Evolutionary conservation across 2,888 invertebrate genomes (phyloP), one percentile per base, ranked within the genome.

Genomic region (Antitype chi): DNA sequence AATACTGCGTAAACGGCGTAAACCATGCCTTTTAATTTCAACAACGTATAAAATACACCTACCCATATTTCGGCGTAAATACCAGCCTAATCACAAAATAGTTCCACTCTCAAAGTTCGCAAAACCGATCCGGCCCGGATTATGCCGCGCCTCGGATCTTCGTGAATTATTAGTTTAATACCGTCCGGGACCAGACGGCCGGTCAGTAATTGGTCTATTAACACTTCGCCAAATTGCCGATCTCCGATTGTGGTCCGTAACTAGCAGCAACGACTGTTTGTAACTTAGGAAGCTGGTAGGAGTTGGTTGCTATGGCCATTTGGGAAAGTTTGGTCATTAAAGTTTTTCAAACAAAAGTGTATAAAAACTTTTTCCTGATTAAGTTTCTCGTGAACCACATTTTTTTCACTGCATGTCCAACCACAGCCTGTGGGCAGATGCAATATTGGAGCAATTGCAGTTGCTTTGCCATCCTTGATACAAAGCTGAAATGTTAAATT

Each of bases 211-310:
- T 86, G 87, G 81, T 81, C 86, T 84, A 88, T 89, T 89, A 89
- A 85, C 88, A 85, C 82, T 84, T 85, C 77, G 85, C 90, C 89
- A 89, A 89, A 89, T 89, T 86, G 82, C 78, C 81, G 81, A 87
- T 87, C 81, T 84, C 80, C 76, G 78, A 85, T 78, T 82, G 76
- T 77, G 77, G 83, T 74, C 32, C 20, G 23, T 28, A 68, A 69
- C 68, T 85, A 73, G 71, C 53, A 57, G 66, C 64, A 72, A 47
- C 68, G 64, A 69, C 70, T 72, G 75, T 77, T 82, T 59, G 59
- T 20, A 71, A 74, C 57, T 77, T 59, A 32, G 52, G 15, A 23
- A 17, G 20, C 32, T 57, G 23, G 25, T 38, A 23, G 38, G 17
- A 55, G 23, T 66, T 47, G 52, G 4, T 59, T 53, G 55, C 13